Evolutionary conservation across 2,113 vertebrate species (phyloP), one percentile per base, ranked within the genome.

Genomic region (Trichechus manatus): DNA sequence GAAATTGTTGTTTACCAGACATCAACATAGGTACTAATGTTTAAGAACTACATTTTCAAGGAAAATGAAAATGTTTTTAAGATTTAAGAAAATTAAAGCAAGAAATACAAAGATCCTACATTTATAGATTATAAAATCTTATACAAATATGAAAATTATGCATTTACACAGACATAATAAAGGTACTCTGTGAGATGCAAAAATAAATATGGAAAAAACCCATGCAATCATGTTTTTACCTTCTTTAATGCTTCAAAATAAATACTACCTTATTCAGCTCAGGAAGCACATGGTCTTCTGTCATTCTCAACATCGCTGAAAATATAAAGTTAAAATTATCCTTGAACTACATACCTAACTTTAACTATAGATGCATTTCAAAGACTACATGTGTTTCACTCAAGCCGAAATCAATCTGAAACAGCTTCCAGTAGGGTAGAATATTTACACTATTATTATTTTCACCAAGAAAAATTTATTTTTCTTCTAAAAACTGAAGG

Each of bases 261-360:
- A 80, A 3, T 61, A 47, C 27, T 98, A 99, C 99, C 99, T 99
- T 99, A 97, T 99, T 99, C 84, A 99, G 98, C 53, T 99, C 99
- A 2, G 99, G 99, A 89, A 99, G 99, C 19, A 99, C 99, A 0
- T 99, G 99, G 97, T 99, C 99, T 93, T 99, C 99, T 74, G 99
- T 99, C 99, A 99, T 99, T 93, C 99, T 99, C 72, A 99, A 98
- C 99, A 99, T 99, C 23, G 99, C 99, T 99, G 79, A 75, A 94
- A 97, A 98, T 82, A 97, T 1, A 96, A 95, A 97, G 66, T 50
- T 53, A 74, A 89, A 59, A 66, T 9, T 14, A 77, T 64, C 36
- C 92, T 79, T 95, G 95, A 81, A 82, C 44, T 29, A 56, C 31
- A 83, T 42, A 89, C 36, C 27, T 4, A 89, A 44, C 31, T 94